These are phyloP conservation scores for Neuroscelio doddi DNA, from an alignment of 2,888 invertebrate genomes.

Conservation along the genomic window DNA sequence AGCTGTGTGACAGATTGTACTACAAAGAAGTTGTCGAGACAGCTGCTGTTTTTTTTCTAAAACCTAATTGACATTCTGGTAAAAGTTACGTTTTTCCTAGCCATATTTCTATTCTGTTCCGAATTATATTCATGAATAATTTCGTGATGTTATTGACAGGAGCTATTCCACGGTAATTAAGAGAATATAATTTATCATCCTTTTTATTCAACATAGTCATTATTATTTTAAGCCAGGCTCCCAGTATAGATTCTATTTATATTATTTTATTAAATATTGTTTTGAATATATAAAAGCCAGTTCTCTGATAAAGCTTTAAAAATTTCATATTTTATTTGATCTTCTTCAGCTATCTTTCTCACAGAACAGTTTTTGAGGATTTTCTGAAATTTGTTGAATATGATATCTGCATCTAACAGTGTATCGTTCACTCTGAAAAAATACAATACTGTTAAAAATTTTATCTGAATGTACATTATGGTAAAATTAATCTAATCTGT, in stretches of 20 bases:
- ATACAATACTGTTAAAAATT: neutral
- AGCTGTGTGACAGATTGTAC: constrained; percentile 17
- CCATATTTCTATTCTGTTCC: neutral
- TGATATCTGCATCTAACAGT: no score
- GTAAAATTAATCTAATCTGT: neutral
- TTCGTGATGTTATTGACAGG: neutral
- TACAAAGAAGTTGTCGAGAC: constrained; percentile 30
- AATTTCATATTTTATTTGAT: constrained; percentile 19
- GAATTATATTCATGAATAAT: neutral
- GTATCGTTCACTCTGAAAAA: no score
- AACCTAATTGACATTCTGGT: constrained; percentile 38
- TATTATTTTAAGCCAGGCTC: constrained; percentile 3
- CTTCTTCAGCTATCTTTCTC: constrained; percentile 1
- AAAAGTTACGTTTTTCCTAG: constrained; percentile 14
- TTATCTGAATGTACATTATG: neutral
- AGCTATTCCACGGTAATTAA: constrained; percentile 2
- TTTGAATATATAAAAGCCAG: constrained; percentile 12
- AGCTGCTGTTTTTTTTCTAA: constrained; percentile 28
- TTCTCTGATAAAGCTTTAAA: constrained; percentile 10
- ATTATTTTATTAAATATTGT: constrained; percentile 18
- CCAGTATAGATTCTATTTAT: constrained; percentile 3
- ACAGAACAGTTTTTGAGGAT: neutral
- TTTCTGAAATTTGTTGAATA: neutral
- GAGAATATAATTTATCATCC: constrained; percentile 11
- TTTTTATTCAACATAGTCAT: constrained; percentile 26